phyloP scores from a whole-genome alignment of 2,797 vertebrate genomes.

The Sandelia bainsii region DNA sequence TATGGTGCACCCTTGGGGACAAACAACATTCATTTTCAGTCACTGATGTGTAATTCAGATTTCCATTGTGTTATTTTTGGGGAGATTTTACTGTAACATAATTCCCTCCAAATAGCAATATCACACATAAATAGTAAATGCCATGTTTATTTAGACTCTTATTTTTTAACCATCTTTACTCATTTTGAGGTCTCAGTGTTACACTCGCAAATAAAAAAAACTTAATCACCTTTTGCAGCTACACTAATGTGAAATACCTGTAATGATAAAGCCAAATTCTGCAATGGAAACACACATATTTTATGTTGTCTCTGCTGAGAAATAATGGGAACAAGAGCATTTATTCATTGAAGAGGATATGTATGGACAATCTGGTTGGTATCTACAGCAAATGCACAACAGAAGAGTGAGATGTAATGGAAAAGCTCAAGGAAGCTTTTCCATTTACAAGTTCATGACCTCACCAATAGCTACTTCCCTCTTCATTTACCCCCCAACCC shows the following conservation, averaged over 20 bases:
- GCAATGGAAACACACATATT: conserved; percentile 24
- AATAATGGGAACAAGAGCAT: conserved; percentile 39
- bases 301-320: conserved; percentile 19
- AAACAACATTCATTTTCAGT: conserved; percentile 15
- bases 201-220: not conserved
- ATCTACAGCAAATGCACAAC: conserved; percentile 28
- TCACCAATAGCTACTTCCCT: conserved; percentile 36
- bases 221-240: not conserved
- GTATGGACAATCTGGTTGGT: conserved; percentile 39
- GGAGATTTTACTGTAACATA: not conserved
- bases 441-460: conserved; percentile 51
- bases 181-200: not conserved
- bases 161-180: not conserved
- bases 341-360: conserved; percentile 27
- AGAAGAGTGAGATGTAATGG: conserved; percentile 53
- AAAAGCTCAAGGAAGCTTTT: conserved; percentile 43
- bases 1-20: conserved; percentile 66
- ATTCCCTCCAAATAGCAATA: not conserved
- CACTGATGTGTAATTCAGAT: not conserved
- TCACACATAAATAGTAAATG: not conserved
- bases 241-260: conserved; percentile 9
- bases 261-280: conserved; percentile 8
- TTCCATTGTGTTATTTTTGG: not conserved
- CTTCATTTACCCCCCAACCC: conserved; percentile 7
- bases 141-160: not conserved